Evolutionary conservation across 2,113 vertebrate genomes (phyloP).

Genomic region (Oenanthe melanoleuca): DNA sequence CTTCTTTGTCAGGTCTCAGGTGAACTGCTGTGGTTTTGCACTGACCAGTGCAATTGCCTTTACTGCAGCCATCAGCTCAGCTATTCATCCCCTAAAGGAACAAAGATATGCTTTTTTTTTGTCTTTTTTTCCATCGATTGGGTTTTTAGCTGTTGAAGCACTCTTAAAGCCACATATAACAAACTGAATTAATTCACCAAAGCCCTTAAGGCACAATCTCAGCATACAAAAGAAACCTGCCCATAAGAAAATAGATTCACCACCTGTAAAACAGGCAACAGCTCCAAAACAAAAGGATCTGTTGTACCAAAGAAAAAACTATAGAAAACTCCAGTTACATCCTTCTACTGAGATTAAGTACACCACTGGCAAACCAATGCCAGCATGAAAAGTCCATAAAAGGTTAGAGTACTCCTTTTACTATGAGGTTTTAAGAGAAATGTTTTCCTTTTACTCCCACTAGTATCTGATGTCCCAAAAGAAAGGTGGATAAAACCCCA

Average conservation of each 20-base stretch:
- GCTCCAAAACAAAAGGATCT: not conserved
- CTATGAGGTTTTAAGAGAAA: not conserved
- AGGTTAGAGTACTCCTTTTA: not conserved
- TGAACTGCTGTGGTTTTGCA: not conserved
- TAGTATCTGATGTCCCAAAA: not conserved
- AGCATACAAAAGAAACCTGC: not conserved
- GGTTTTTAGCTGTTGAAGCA: not conserved
- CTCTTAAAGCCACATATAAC: not conserved
- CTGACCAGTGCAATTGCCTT: not conserved
- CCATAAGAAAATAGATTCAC: not conserved
- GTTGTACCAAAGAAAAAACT: not conserved
- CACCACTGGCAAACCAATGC: not conserved
- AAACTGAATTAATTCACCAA: not conserved
- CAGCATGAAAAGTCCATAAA: not conserved
- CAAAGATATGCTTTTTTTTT: not conserved
- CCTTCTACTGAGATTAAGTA: not conserved
- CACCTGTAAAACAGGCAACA: not conserved
- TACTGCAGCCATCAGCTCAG: not conserved
- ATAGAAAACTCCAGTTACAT: not conserved
- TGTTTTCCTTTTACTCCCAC: not conserved
- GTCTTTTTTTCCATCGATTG: not conserved
- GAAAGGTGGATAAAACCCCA: accelerated
- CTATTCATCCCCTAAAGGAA: not conserved
- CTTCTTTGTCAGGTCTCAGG: not conserved
- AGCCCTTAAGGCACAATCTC: not conserved